Base-by-base conservation (phyloP, 2,797 vertebrate species). In the Ctenopoma kingsleyae region DNA sequence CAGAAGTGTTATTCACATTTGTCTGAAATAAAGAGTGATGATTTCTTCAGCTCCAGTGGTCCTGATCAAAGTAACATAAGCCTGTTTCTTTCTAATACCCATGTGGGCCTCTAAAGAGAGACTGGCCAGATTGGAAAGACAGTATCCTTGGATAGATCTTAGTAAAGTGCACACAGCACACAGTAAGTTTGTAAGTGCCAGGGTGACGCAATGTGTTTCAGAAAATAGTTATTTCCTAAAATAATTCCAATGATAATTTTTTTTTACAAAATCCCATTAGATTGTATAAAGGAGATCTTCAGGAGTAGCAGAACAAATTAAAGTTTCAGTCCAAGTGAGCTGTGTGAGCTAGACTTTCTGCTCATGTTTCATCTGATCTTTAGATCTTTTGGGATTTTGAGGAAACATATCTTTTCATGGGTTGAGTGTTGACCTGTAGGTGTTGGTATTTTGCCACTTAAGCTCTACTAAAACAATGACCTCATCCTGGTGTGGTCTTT, bases 11-110 rank as follows among this genome's bases (percentile, higher is more conserved):
- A 62, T 82, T 87, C 71, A 71, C 80, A 76, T 84, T 79, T 71
- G 70, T 78, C 77, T 86, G 71, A 81, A 80, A 64, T 57, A 52
- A 81, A 69, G 55, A 64, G 35, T 60, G 67, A 81, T 85, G 79
- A 74, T 84, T 71, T 87, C 76, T 63, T 88, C 67, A 69, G 84
- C 47, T 65, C 69, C 50, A 73, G 58, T 66, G 40, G 36, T 52
- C 53, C 38, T 57, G 68, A 89, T 89, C 85, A 87, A 72, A 80
- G 80, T 71, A 87, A 80, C 81, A 90, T 81, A 84, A 84, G 54
- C 52, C 57, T 2, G 25, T 47, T 67, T 55, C 44, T 74, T 55
- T 71, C 54, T 62, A 48, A 48, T 62, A 64, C 19, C 32, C 58
- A 12, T 59, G 43, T 66, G 62, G 52, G 73, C n/a, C 54, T 76